phyloP scores from a whole-genome alignment of 2,797 vertebrate genomes.

The Falco biarmicus region DNA sequence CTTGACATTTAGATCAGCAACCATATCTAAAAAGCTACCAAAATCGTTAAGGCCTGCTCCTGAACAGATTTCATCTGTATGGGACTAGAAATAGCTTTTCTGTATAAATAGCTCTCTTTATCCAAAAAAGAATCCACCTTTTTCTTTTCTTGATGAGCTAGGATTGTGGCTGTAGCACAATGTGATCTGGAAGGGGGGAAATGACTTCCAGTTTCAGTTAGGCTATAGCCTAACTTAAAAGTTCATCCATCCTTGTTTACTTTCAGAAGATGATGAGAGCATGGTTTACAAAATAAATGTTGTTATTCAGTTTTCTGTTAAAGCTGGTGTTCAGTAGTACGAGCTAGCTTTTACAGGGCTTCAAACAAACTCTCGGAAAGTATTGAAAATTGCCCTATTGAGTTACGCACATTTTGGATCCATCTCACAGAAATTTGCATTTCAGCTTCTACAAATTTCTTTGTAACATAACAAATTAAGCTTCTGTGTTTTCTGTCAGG shows the following conservation, averaged over 20 bases:
- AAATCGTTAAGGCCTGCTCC: not conserved
- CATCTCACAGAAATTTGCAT: slow-evolving; percentile 47
- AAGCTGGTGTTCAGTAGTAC: not conserved
- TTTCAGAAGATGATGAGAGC: not conserved
- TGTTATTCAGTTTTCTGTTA: not conserved
- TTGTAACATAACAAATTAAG: slow-evolving; percentile 62
- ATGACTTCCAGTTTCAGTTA: not conserved
- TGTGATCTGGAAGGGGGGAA: not conserved
- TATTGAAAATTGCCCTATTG: slow-evolving; percentile 38
- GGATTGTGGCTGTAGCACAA: not conserved
- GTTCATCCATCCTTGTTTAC: not conserved
- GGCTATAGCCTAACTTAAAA: not conserved
- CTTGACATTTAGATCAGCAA: not conserved
- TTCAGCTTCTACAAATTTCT: slow-evolving; percentile 51
- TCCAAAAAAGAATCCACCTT: not conserved
- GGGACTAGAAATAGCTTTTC: not conserved
- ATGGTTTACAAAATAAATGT: slow-evolving; percentile 8
- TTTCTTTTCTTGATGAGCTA: not conserved
- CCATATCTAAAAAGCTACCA: not conserved
- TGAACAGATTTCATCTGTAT: not conserved
- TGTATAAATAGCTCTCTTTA: not conserved
- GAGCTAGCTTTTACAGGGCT: not conserved
- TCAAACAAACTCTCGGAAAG: slow-evolving; percentile 12
- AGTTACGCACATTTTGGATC: slow-evolving; percentile 48
- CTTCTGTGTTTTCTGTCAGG: slow-evolving; percentile 57